Percentiles rank a stretch among this genome's conserved stretches.
phyloP scores from a whole-genome alignment of 1,140 invertebrate genomes.

The Eciton burchellii region DNA sequence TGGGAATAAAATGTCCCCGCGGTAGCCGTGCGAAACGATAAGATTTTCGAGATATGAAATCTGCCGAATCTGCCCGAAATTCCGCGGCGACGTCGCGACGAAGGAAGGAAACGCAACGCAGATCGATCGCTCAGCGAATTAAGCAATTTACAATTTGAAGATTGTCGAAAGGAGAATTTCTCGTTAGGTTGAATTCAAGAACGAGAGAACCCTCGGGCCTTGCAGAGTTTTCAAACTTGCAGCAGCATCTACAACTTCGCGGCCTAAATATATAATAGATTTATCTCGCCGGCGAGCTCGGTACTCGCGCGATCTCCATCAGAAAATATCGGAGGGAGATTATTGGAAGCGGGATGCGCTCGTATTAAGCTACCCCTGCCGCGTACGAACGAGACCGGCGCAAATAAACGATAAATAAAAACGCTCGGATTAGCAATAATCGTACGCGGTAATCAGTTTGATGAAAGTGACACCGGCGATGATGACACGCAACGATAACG shows the following conservation, averaged over 20 bases:
- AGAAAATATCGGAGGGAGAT: not conserved
- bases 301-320: not conserved
- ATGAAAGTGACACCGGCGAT: slow-evolving; percentile 26
- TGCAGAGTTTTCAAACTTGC: not conserved
- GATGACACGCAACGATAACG: slow-evolving; percentile 15
- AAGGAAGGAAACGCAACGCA: not conserved
- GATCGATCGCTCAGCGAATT: not conserved
- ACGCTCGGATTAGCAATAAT: not conserved
- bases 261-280: slow-evolving; percentile 19
- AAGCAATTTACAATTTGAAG: not conserved
- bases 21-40: not conserved
- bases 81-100: not conserved
- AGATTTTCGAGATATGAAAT: slow-evolving; percentile 25
- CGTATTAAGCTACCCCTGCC: not conserved
- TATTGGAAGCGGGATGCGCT: not conserved
- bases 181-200: slow-evolving; percentile 4
- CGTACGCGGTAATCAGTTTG: slow-evolving; percentile 8
- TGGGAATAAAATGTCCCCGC: slow-evolving; percentile 30
- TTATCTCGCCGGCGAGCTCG: slow-evolving; percentile 15
- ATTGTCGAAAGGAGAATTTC: not conserved
- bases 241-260: not conserved
- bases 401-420: slow-evolving; percentile 6
- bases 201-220: not conserved
- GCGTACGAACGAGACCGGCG: not conserved
- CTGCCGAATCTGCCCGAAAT: not conserved